Percentiles rank a stretch among this genome's conserved stretches.
phyloP scores from a whole-genome alignment of 1,140 invertebrate genomes.

The Hyles euphorbiae region DNA sequence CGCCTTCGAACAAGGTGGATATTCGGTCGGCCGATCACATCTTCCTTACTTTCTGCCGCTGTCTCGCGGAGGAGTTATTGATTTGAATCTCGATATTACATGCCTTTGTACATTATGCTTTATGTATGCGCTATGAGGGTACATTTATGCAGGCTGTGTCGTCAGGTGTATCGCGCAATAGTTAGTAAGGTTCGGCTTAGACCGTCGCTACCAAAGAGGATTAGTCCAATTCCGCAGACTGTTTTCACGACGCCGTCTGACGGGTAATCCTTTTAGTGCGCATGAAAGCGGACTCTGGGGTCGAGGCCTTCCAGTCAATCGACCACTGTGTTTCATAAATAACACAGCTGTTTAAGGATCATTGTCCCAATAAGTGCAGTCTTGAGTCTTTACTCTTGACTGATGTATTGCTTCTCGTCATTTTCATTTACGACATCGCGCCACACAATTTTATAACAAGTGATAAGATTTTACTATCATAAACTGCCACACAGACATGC shows the following conservation, averaged over 20 bases:
- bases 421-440: constrained; percentile 16
- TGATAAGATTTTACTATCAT: constrained; percentile 11
- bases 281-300: constrained; percentile 30
- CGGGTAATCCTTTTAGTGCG: constrained; percentile 32
- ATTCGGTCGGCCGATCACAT: constrained; percentile 34
- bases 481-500: no score
- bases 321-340: constrained; percentile 31
- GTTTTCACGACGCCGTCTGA: constrained; percentile 24
- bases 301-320: constrained; percentile 30
- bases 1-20: constrained; percentile 35
- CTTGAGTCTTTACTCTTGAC: background rate
- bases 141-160: constrained; percentile 7
- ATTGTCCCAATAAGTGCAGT: constrained; percentile 31
- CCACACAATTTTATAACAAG: constrained; percentile 20
- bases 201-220: constrained; percentile 24
- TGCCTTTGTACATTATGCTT: constrained; percentile 29
- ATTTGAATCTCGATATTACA: constrained; percentile 44
- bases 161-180: constrained; percentile 21
- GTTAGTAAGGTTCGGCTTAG: constrained; percentile 13
- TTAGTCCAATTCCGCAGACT: constrained; percentile 33
- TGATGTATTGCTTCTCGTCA: constrained; percentile 23
- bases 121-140: constrained; percentile 5
- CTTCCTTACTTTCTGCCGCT: constrained; percentile 47
- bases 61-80: constrained; percentile 50
- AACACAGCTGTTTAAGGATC: constrained; percentile 24